These are phyloP conservation scores for Schizopygopsis malacanthus DNA, from an alignment of 2,797 vertebrate genomes.

Conservation along the genomic window DNA sequence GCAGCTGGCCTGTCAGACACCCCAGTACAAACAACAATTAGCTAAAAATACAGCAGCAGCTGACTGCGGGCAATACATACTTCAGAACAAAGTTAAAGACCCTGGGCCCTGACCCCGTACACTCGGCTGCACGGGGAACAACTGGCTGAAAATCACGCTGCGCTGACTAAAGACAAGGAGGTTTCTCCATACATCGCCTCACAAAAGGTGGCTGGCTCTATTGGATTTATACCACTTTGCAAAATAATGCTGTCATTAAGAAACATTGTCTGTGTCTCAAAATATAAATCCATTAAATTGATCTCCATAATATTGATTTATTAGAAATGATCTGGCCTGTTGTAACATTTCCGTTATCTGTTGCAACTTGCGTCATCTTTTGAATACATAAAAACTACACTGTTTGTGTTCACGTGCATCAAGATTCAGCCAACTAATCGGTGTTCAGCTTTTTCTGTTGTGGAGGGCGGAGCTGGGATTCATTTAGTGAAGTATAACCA, in stretches of 20 bases:
- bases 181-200: not conserved
- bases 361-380: not conserved
- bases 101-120: not conserved
- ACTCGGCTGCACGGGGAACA: not conserved
- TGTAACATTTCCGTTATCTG: not conserved
- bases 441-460: not conserved
- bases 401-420: not conserved
- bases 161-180: not conserved
- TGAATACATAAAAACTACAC: not conserved
- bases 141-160: not conserved
- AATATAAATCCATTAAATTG: not conserved
- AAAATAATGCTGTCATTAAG: conserved; percentile 2
- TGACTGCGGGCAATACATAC: conserved; percentile 21
- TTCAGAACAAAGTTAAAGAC: conserved; percentile 39
- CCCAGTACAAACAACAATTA: conserved; percentile 46
- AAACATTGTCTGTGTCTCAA: not conserved
- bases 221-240: not conserved
- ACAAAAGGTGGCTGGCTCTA: not conserved
- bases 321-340: not conserved
- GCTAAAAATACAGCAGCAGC: conserved; percentile 53
- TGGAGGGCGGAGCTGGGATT: not conserved
- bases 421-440: not conserved
- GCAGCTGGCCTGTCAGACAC: conserved; percentile 63
- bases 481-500: not conserved
- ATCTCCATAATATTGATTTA: not conserved